A percentile compares a stretch with the other conserved stretches of the same genome.
These are phyloP conservation scores for Neostethus bicornis DNA, from an alignment of 2,797 vertebrate genomes.

Conservation along the genomic window DNA sequence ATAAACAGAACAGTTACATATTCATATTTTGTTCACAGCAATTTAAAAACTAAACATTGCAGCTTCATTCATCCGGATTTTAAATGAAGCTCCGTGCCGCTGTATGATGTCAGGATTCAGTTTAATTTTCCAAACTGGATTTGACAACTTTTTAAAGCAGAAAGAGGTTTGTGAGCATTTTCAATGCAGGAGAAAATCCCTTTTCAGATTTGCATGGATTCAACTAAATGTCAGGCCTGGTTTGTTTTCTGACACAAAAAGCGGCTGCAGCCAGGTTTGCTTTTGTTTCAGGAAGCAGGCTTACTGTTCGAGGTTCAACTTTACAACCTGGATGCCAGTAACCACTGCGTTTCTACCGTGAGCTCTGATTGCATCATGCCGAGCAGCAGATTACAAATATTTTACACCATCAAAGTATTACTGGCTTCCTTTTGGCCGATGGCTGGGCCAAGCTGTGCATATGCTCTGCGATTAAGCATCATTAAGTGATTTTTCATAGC, in stretches of 20 bases:
- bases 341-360: constrained; percentile 12
- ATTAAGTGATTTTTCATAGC: constrained; percentile 78
- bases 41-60: constrained; percentile 1
- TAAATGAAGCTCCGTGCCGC: constrained; percentile 14
- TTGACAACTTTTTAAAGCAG: constrained; percentile 25
- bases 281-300: constrained; percentile 31
- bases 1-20: constrained; percentile 1
- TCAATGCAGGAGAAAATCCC: constrained; percentile 45
- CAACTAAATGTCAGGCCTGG: constrained; percentile 12
- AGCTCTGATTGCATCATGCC: constrained; percentile 64
- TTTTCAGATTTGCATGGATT: constrained; percentile 41
- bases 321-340: constrained; percentile 20
- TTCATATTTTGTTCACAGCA: background rate
- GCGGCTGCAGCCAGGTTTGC: constrained; percentile 20
- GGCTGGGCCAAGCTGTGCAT: constrained; percentile 61
- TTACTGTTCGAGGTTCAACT: constrained; percentile 41
- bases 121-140: constrained; percentile 13
- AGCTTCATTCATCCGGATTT: constrained; percentile 2
- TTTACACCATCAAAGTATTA: constrained; percentile 71
- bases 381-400: constrained; percentile 64
- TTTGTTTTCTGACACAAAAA: constrained; percentile 20
- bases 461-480: constrained; percentile 68
- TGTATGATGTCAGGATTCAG: background rate
- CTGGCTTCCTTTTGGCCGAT: constrained; percentile 46
- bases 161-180: constrained; percentile 10